phyloP scores from a whole-genome alignment of 2,888 invertebrate genomes.

The Lamellibrachia columna region DNA sequence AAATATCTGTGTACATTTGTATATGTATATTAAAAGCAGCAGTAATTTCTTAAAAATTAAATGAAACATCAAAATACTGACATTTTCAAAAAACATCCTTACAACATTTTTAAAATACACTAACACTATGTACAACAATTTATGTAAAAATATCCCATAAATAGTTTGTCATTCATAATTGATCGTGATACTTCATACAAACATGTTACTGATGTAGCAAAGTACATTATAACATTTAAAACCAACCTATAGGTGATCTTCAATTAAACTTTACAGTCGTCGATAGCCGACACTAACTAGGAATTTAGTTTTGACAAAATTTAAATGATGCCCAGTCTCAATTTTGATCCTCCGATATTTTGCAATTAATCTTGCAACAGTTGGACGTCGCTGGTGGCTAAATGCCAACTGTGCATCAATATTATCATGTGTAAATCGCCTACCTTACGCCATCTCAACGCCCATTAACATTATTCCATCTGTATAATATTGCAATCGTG shows the following conservation, averaged over 20 bases:
- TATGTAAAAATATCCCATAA: neutral
- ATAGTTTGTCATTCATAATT: neutral
- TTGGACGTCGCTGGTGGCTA: too few species aligned
- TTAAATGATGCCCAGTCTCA: neutral
- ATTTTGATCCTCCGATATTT: neutral
- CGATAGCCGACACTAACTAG: neutral
- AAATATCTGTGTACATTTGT: neutral
- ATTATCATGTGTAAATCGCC: too few species aligned
- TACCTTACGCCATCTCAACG: too few species aligned
- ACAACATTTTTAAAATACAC: neutral
- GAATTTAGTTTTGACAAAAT: neutral
- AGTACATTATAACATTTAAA: neutral
- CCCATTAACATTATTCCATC: too few species aligned
- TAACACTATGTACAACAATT: neutral
- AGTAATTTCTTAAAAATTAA: neutral
- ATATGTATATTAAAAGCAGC: neutral
- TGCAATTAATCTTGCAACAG: neutral
- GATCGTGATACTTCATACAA: neutral
- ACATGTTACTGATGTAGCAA: neutral
- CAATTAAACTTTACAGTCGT: neutral
- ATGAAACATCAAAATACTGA: neutral
- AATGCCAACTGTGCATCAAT: too few species aligned
- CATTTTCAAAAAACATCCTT: neutral
- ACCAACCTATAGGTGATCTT: neutral
- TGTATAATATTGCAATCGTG: too few species aligned